Conservation (phyloP, 2,113 vertebrate species). For the Thinocorus orbignyianus region DNA sequence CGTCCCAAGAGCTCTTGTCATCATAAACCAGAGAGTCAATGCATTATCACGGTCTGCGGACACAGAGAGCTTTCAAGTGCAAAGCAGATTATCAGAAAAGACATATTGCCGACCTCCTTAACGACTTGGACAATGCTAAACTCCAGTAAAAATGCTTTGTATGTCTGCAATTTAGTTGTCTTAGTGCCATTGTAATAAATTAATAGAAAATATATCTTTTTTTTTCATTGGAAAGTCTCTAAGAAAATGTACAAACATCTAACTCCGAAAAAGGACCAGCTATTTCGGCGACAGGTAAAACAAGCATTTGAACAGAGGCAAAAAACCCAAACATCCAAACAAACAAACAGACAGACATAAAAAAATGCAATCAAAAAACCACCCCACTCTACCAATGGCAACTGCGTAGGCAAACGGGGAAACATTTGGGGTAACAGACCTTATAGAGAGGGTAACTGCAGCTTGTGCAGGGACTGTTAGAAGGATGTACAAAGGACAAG, state of each 20-base stretch:
- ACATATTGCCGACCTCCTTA: slow-evolving; percentile 25
- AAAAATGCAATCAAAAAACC: neutral
- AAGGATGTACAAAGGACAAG: neutral
- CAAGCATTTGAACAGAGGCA: slow-evolving; percentile 40
- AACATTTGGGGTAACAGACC: neutral
- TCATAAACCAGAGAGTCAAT: slow-evolving; percentile 30
- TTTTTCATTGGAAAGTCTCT: slow-evolving; percentile 78
- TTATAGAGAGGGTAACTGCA: neutral
- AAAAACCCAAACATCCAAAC: slow-evolving; percentile 9
- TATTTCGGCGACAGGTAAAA: slow-evolving; percentile 84
- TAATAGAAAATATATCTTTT: slow-evolving; percentile 97
- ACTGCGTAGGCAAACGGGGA: neutral
- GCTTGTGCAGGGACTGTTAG: neutral
- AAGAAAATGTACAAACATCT: slow-evolving; percentile 88
- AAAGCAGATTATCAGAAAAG: slow-evolving; percentile 69
- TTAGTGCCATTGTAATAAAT: slow-evolving; percentile 93
- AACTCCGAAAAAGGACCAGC: slow-evolving; percentile 93
- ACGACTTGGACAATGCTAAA: slow-evolving; percentile 12
- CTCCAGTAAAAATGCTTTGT: slow-evolving; percentile 57
- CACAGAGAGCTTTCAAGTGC: slow-evolving; percentile 63
- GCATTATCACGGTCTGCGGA: slow-evolving; percentile 34
- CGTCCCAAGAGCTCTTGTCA: slow-evolving; percentile 47
- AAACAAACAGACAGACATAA: slow-evolving; percentile 2
- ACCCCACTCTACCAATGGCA: neutral
- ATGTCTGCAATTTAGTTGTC: slow-evolving; percentile 59